phyloP scores from a whole-genome alignment of 2,888 invertebrate species.

The Laspeyria flexula region DNA sequence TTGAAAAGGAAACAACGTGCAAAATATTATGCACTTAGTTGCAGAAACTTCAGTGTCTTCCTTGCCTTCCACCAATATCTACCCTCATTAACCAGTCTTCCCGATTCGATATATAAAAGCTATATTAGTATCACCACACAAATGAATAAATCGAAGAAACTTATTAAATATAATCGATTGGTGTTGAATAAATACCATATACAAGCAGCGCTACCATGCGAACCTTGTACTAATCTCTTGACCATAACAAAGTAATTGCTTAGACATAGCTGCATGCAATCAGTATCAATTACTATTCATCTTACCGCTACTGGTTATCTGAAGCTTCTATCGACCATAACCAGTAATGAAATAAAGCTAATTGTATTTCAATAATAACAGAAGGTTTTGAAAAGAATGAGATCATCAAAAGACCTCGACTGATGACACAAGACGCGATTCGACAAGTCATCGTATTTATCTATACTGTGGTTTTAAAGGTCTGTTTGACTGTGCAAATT shows the following conservation, averaged over 20 bases:
- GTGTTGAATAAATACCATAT: too few relatives aligned
- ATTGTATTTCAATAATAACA: conserved; percentile 57
- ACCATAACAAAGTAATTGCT: conserved; percentile 32
- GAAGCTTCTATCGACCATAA: conserved; percentile 20
- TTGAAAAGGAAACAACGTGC: too few relatives aligned
- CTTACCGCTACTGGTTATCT: conserved; percentile 28
- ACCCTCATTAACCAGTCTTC: too few relatives aligned
- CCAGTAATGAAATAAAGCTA: conserved; percentile 33
- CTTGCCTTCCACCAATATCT: too few relatives aligned
- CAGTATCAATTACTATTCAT: conserved; percentile 38
- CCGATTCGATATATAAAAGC: too few relatives aligned
- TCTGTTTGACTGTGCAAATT: too few relatives aligned
- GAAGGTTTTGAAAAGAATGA: conserved; percentile 69
- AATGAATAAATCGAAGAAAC: too few relatives aligned
- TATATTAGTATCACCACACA: background rate
- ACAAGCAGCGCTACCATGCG: conserved; percentile 12
- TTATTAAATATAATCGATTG: too few relatives aligned
- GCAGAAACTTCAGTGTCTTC: too few relatives aligned
- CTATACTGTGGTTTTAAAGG: too few relatives aligned
- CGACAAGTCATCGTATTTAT: conserved; percentile 59
- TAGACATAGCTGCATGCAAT: conserved; percentile 32
- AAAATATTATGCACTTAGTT: too few relatives aligned
- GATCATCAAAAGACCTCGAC: conserved; percentile 71
- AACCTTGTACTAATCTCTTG: conserved; percentile 33
- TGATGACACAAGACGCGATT: conserved; percentile 73